Evolutionary conservation across 2,888 invertebrate genomes (phyloP).

Genomic region (Celastrina argiolus): DNA sequence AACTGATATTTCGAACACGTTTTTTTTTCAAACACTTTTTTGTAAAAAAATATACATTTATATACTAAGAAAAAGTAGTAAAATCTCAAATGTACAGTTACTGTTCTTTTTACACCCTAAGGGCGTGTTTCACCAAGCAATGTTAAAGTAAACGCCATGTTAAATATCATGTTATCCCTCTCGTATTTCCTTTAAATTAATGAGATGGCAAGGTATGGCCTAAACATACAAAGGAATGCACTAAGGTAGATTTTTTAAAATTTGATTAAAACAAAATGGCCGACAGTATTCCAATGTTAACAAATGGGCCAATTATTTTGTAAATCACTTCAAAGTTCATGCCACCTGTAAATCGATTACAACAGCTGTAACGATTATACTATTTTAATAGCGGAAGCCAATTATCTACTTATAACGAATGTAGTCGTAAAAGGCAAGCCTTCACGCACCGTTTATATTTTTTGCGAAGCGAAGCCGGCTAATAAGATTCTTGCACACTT

Average conservation of each 20-base stretch:
- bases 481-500: conserved; percentile 3
- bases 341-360: conserved; percentile 29
- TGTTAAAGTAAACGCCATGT: too few relatives aligned
- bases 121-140: too few relatives aligned
- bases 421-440: conserved; percentile 21
- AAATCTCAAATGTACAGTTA: too few relatives aligned
- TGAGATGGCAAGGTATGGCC: too few relatives aligned
- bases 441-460: conserved; percentile 15
- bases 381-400: conserved; percentile 37
- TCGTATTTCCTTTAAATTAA: too few relatives aligned
- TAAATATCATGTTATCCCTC: too few relatives aligned
- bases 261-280: not conserved
- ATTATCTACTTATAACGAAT: conserved; percentile 29
- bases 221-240: too few relatives aligned
- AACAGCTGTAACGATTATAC: conserved; percentile 35
- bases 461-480: not conserved
- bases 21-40: too few relatives aligned
- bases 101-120: too few relatives aligned
- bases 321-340: conserved; percentile 16
- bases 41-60: too few relatives aligned
- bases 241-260: not conserved
- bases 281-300: conserved; percentile 28
- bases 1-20: too few relatives aligned
- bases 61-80: too few relatives aligned
- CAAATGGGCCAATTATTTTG: conserved; percentile 2